Evolutionary conservation across 2,113 vertebrate species (phyloP).

Genomic region (Helogale parvula): DNA sequence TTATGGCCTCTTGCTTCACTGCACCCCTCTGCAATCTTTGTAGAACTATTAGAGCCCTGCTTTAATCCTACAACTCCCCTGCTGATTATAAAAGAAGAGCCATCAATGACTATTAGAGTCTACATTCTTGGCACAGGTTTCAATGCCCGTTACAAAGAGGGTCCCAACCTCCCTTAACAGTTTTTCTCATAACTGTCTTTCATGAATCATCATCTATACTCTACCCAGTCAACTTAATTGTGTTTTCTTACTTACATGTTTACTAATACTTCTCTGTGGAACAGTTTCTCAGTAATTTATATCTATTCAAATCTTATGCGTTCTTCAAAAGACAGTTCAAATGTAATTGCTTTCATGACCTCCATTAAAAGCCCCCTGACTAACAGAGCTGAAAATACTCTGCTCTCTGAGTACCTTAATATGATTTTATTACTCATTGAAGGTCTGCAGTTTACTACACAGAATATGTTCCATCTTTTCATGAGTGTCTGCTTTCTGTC

Average conservation of each 20-base stretch:
- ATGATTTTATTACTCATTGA: not conserved
- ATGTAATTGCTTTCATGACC: not conserved
- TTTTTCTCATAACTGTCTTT: conserved; percentile 19
- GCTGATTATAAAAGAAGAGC: conserved; percentile 4
- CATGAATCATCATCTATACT: not conserved
- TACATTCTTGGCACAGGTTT: not conserved
- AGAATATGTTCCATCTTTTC: not conserved
- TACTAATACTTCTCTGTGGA: not conserved
- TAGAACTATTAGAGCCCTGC: not conserved
- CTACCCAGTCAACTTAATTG: not conserved
- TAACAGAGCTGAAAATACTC: not conserved
- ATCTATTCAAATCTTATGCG: not conserved
- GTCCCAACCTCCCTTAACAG: not conserved
- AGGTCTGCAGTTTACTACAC: not conserved
- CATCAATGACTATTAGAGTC: not conserved
- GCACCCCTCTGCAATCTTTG: not conserved
- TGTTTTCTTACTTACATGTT: conserved; percentile 26
- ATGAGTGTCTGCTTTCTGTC: not conserved
- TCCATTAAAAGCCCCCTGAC: not conserved
- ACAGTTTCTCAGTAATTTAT: not conserved
- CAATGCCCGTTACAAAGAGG: conserved; percentile 39
- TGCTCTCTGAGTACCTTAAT: not conserved
- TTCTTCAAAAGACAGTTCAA: conserved; percentile 4
- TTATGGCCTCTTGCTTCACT: not conserved
- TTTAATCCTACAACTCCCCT: conserved; percentile 2